phyloP scores from a whole-genome alignment of 2,113 vertebrate genomes.

The Pelmatolapia mariae region DNA sequence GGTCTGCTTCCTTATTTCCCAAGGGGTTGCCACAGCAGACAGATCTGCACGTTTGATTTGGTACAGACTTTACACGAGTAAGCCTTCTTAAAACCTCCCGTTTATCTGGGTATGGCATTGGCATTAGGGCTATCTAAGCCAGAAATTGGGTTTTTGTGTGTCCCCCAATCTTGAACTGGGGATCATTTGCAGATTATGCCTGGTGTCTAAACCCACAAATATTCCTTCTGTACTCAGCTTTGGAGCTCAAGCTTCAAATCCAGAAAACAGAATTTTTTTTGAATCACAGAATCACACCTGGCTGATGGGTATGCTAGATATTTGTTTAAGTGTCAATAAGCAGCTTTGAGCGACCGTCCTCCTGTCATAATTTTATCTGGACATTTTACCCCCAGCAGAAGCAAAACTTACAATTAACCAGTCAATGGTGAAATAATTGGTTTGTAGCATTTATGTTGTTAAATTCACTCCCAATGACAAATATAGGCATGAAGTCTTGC shows the following conservation, averaged over 20 bases:
- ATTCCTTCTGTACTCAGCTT: not conserved
- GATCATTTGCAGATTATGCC: not conserved
- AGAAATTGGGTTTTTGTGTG: not conserved
- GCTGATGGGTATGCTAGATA: not conserved
- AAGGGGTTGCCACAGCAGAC: not conserved
- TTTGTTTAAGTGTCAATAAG: not conserved
- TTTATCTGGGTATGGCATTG: not conserved
- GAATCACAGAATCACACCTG: not conserved
- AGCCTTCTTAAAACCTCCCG: not conserved
- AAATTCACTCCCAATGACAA: not conserved
- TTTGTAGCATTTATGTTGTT: not conserved
- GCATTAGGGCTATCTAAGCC: not conserved
- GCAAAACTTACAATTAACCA: not conserved
- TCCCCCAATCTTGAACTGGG: not conserved
- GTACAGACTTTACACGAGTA: not conserved
- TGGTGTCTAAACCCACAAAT: not conserved
- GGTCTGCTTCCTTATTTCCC: not conserved
- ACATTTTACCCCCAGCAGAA: not conserved
- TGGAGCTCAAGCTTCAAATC: not conserved
- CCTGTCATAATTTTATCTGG: fast-evolving
- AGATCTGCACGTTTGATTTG: not conserved
- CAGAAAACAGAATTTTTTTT: not conserved
- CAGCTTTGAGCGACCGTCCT: not conserved
- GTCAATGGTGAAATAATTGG: not conserved
- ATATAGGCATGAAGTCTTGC: not conserved